A percentile compares a stretch with the other conserved stretches of the same genome.
Evolutionary conservation across 1,140 invertebrate species (phyloP).

Genomic region (Caerostris extrusa): DNA sequence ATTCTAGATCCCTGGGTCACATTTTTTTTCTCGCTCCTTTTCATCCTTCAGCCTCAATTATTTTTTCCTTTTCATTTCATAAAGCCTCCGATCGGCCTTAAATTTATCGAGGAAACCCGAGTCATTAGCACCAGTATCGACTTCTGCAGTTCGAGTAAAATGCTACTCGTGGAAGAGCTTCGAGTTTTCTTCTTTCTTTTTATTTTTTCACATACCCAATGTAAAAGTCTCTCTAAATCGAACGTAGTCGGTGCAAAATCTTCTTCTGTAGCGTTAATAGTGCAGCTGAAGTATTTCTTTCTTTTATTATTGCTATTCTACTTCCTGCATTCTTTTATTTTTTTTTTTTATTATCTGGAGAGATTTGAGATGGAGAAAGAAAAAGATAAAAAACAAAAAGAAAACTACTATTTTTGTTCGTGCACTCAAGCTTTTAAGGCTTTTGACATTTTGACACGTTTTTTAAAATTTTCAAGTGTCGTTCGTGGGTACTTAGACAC

Average conservation of each 20-base stretch:
- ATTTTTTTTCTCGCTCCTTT: not conserved
- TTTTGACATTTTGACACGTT: conserved; percentile 48
- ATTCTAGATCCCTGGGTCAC: conserved; percentile 4
- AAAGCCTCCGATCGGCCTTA: not conserved
- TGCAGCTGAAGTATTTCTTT: not conserved
- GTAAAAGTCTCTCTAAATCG: not conserved
- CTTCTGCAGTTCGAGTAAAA: not conserved
- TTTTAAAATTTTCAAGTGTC: conserved; percentile 11
- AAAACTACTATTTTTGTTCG: conserved; percentile 4
- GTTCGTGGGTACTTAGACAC: not conserved
- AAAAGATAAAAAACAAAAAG: too few relatives aligned
- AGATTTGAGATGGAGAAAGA: not conserved
- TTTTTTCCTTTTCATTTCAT: conserved; percentile 38
- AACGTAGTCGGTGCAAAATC: not conserved
- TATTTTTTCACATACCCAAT: not conserved
- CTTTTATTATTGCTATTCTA: conserved; percentile 18
- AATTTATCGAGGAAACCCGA: conserved; percentile 17
- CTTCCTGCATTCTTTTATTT: not conserved
- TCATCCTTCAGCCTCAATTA: not conserved
- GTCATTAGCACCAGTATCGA: conserved; percentile 44
- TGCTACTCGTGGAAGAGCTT: not conserved
- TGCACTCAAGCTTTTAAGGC: conserved; percentile 28
- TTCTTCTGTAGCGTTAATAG: not conserved
- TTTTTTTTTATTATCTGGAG: not conserved
- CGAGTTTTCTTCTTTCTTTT: not conserved